A percentile compares a stretch with the other conserved stretches of the same genome.
Conservation (phyloP, 2,113 vertebrate species). For the Tringa solitaria region DNA sequence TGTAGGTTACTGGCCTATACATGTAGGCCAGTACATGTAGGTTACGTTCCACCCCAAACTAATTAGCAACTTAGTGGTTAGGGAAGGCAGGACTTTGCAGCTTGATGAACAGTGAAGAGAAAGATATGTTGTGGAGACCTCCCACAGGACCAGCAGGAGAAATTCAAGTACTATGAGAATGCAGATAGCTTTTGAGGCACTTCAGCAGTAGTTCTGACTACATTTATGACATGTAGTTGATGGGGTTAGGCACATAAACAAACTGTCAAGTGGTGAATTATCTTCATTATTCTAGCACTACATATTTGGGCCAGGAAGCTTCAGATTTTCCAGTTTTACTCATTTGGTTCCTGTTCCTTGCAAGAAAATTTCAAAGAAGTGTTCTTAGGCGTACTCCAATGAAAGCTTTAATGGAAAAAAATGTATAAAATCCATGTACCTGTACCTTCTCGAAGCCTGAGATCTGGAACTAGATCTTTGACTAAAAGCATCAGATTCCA, state of each 20-base stretch:
- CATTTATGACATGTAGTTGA: neutral
- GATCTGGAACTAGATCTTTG: neutral
- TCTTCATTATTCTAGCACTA: rapidly evolving
- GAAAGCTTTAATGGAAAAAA: neutral
- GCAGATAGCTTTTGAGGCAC: neutral
- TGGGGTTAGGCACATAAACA: neutral
- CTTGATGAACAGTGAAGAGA: neutral
- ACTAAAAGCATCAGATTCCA: neutral
- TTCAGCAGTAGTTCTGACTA: neutral
- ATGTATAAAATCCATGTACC: neutral
- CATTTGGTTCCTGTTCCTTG: neutral
- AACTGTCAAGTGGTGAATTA: neutral
- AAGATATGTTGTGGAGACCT: neutral
- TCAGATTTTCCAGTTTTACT: neutral
- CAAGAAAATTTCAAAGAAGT: neutral
- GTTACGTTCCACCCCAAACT: neutral
- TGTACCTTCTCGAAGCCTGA: neutral
- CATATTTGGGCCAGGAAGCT: neutral
- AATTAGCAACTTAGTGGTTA: neutral
- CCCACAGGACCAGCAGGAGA: neutral
- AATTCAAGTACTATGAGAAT: neutral
- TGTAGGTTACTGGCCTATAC: neutral
- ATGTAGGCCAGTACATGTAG: neutral
- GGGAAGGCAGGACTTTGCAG: neutral
- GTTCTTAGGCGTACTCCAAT: neutral